Percentiles rank a stretch among this genome's conserved stretches.
Conservation (phyloP, 2,888 invertebrate genomes). For the Thyatira batis region DNA sequence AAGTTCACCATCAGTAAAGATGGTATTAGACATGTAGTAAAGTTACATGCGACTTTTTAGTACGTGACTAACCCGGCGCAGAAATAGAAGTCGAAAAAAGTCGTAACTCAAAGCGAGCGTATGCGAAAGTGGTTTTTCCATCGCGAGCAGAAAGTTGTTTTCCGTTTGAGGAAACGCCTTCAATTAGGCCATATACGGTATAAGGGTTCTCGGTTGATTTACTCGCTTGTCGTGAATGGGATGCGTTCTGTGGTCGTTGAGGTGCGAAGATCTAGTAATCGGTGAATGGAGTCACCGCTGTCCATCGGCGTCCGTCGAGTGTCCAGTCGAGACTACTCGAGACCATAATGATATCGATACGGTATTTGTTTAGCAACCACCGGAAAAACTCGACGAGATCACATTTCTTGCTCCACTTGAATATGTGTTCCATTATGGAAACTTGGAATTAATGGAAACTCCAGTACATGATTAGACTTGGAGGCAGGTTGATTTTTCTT, state of each 20-base stretch:
- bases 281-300: constrained; percentile 62
- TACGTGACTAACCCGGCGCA: constrained; percentile 43
- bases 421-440: constrained; percentile 21
- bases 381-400: constrained; percentile 47
- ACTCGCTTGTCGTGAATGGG: constrained; percentile 78
- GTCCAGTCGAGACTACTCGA: constrained; percentile 14
- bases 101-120: constrained; percentile 64
- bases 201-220: constrained; percentile 71
- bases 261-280: constrained; percentile 75
- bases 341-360: constrained; percentile 26
- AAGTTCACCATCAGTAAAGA: constrained; percentile 36
- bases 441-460: constrained; percentile 28
- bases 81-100: constrained; percentile 77
- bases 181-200: constrained; percentile 61
- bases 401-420: constrained; percentile 45
- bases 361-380: constrained; percentile 26
- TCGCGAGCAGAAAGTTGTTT: constrained; percentile 74
- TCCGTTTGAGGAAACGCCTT: constrained; percentile 65
- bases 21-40: constrained; percentile 24
- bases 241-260: constrained; percentile 72
- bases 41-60: constrained; percentile 35
- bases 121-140: constrained; percentile 77
- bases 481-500: constrained; percentile 7
- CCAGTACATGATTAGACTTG: constrained; percentile 16
- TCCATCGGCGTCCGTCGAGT: constrained; percentile 30